A percentile compares a stretch with the other conserved stretches of the same genome.
phyloP scores from a whole-genome alignment of 2,113 vertebrate genomes.

The Melanocharis versteri region DNA sequence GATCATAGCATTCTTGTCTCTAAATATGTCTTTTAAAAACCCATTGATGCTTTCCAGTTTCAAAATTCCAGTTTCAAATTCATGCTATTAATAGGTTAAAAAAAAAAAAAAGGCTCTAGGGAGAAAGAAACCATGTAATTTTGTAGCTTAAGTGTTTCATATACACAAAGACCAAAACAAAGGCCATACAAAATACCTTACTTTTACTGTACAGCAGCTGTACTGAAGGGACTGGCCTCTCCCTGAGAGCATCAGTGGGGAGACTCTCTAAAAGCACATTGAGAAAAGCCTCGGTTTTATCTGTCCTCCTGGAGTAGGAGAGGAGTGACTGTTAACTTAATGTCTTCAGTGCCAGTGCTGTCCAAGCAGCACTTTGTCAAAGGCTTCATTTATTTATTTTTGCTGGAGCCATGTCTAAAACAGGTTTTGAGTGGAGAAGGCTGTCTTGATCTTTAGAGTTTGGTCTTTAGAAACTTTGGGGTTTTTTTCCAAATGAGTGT shows the following conservation, averaged over 20 bases:
- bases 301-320: not conserved
- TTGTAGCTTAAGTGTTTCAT: not conserved
- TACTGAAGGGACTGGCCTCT: not conserved
- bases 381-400: not conserved
- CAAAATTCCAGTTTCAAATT: slow-evolving; percentile 28
- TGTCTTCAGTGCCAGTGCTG: not conserved
- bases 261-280: not conserved
- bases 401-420: not conserved
- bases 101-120: not conserved
- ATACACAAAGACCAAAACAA: not conserved
- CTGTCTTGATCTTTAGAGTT: not conserved
- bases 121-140: not conserved
- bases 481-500: fast-evolving
- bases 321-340: not conserved
- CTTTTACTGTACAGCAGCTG: not conserved
- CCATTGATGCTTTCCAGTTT: slow-evolving; percentile 30
- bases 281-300: not conserved
- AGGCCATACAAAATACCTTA: not conserved
- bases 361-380: not conserved
- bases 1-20: slow-evolving; percentile 1
- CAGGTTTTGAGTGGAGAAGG: not conserved
- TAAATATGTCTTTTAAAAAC: slow-evolving; percentile 16
- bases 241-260: not conserved
- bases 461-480: not conserved
- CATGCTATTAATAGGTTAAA: not conserved